Evolutionary conservation across 1,140 invertebrate genomes (phyloP), one percentile per base, ranked within the genome.

Genomic region (Drosophila sturtevanti): DNA sequence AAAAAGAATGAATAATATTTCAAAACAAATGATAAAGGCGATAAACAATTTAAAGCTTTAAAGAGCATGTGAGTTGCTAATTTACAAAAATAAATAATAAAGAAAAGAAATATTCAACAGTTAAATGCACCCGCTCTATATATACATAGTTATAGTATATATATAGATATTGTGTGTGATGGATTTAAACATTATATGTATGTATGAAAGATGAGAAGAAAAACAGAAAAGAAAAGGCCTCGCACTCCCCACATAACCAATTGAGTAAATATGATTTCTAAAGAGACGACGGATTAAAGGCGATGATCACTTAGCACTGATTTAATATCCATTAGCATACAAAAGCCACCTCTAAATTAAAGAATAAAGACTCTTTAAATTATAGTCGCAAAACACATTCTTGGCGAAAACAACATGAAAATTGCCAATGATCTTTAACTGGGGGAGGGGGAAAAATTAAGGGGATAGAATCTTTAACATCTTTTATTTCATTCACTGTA

Each of bases 31-130:
- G 72, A 84, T 84, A 86, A 84, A 81, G 77, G 77, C 73, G 81
- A 84, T 84, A 84, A 84, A 86, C 68, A 68, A 11, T 81, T 85
- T 77, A 86, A 86, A 72, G 76, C 70, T 68, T n/a, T 27, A 51
- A 67, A 48, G 31, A 63, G 22, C 72, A 85, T 77, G 81, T 77
- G 80, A 71, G 75, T 63, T 67, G 70, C 64, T 71, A 75, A 81
- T 77, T 75, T 63, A 21, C 7, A 31, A 4, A 31, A 3, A 48
- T n/a, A n/a, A n/a, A n/a, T n/a, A n/a, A n/a, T n/a, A n/a, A n/a
- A n/a, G n/a, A n/a, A n/a, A n/a, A n/a, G n/a, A 54, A 51, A 70
- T 52, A 67, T 69, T 85, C 79, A 63, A 14, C 72, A 62, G 72
- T 59, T 52, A 68, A 60, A 68, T 64, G 55, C 61, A 65, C 44